Conservation (phyloP, 2,888 invertebrate species). For the Polyommatus iphigenia region DNA sequence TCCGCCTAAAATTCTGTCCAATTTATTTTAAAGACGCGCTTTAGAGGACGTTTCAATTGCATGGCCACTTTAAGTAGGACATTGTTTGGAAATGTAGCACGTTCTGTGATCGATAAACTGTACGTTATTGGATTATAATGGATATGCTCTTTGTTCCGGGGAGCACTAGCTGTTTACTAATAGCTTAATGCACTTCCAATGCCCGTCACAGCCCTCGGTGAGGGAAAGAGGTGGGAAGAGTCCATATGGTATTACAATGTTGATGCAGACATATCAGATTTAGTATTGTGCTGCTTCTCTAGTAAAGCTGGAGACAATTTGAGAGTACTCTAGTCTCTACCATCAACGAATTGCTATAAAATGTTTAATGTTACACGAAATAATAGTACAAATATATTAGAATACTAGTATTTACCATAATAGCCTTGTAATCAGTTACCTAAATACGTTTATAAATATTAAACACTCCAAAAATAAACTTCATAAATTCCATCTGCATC, state of each 20-base stretch:
- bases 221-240: slow-evolving; percentile 46
- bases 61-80: slow-evolving; percentile 15
- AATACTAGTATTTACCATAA: neutral
- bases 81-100: slow-evolving; percentile 18
- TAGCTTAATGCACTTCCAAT: slow-evolving; percentile 70
- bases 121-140: slow-evolving; percentile 27
- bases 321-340: neutral
- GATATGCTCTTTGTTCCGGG: slow-evolving; percentile 42
- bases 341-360: neutral
- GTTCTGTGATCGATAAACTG: slow-evolving; percentile 9
- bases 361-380: neutral
- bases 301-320: neutral
- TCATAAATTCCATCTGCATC: neutral
- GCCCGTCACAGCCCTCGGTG: slow-evolving; percentile 48
- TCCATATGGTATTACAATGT: slow-evolving; percentile 21
- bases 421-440: neutral
- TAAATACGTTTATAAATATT: neutral
- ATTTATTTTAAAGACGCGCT: slow-evolving; percentile 11
- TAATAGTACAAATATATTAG: neutral
- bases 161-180: slow-evolving; percentile 66
- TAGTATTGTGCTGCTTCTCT: neutral
- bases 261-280: neutral
- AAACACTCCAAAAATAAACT: neutral
- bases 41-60: slow-evolving; percentile 23
- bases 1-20: neutral